Evolutionary conservation across 2,888 invertebrate genomes (phyloP), one percentile per base, ranked within the genome.

Genomic region (Cynaeus angustus): DNA sequence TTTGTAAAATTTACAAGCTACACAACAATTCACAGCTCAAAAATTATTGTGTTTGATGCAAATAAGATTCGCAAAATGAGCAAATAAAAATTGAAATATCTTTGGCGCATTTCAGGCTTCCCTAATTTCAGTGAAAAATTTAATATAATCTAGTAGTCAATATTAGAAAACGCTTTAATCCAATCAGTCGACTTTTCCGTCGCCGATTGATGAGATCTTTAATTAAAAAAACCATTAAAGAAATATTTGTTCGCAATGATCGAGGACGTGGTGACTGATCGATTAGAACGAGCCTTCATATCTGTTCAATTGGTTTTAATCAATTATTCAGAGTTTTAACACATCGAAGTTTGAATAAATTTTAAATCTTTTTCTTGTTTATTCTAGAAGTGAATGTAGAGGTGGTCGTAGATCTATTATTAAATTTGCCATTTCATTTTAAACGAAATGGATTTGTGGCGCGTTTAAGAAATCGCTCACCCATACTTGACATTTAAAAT

Each of bases 151-250:
- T 46, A 50, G 48, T 28, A 50, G 48, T 21, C 28, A 50, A 50
- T 50, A 50, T 26, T 50, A 10, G 48, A 6, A 10, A 50, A 7
- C 48, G 8, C 4, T 55, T 41, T 55, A 55, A 55, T 55, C 55
- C 41, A 41, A 41, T 55, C 41, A 16, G 10, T 16, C 38, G 8
- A 3, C 48, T 30, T 8, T 13, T 33, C 8, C 30, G 13, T 33
- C 13, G n/a, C 8, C 28, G n/a, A 4, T 14, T 9, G 53, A 53
- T 37, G 37, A 37, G 53, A 53, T 12, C 37, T 41, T 38, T 56
- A 41, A 56, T 30, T 59, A 30, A 50, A 50, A 61, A 61, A 61
- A n/a, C 61, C 37, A 61, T 61, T 61, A 61, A 61, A 61, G 61
- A 62, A 38, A 62, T 62, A 62, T 62, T 62, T 50, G 37, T 50